Evolutionary conservation across 2,888 invertebrate species (phyloP), one percentile per base, ranked within the genome.

Genomic region (Seira ritae): DNA sequence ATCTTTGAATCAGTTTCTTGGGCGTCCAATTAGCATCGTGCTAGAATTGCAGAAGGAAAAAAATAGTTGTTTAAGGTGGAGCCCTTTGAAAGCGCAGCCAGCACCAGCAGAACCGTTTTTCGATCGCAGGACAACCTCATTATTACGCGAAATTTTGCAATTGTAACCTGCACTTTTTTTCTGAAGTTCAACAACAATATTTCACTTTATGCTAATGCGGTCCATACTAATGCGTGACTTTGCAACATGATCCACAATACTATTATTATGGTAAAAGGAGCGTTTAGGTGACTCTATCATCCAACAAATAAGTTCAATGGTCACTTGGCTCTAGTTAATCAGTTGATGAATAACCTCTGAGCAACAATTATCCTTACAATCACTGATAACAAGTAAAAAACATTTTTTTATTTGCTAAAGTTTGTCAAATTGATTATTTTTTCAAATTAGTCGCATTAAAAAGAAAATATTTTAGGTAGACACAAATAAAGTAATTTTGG

Each of bases 321-420:
- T 62, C 62, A 62, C 62, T 10, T 20, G 1, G 20, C 1, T 20
- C 2, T 2, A 20, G 3, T n/a, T 62, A 62, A 62, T 62, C 62
- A 62, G 62, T 62, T 20, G 62, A 62, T 62, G 62, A 62, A 20
- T 62, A 62, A 20, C 62, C 62, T 20, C 22, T 62, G 62, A 62
- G 20, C 62, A 62, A 12, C 62, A 62, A 62, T 62, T 62, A 62
- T 60, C 60, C 60, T 60, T 42, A n/a, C n/a, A n/a, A n/a, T n/a
- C n/a, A 42, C 42, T 42, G 12, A 12, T 42, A 12, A 42, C 42
- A 6, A 42, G 42, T 42, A 12, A 8, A 42, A 8, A 42, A 8
- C 42, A 42, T 12, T 8, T 12, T 42, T 8, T 42, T 42, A 42
- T 42, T 8, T 42, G 12, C 6, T 42, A 8, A 12, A 6, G 42